Base-by-base conservation (phyloP, 2,113 vertebrate genomes). In the Dasyornis broadbenti region DNA sequence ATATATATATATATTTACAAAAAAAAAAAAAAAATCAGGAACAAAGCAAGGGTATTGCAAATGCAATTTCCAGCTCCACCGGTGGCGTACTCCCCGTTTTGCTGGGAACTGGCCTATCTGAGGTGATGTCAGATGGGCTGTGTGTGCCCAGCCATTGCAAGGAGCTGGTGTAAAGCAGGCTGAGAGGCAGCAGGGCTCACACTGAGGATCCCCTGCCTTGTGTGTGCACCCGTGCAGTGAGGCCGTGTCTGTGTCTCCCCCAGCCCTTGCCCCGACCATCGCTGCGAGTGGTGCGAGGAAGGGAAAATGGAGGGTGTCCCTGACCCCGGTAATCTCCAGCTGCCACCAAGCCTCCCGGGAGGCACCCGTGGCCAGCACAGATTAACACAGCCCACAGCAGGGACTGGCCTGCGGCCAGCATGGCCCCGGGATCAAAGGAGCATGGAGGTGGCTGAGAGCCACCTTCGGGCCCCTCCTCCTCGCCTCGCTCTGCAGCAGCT, bases 221-320 rank as follows among this genome's bases (percentile, higher is more conserved):
- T 31, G 33, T n/a, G 33, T 15, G 37, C 22, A 9, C 21, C 33
- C 22, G 2, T 31, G 19, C 45, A 44, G 0, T 0, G 6, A n/a
- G 56, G 33, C 80, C 21, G 60, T 2, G 30, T 42, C 60, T 84
- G 2, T 35, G 60, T 68, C 6, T 66, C 6, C 52, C 24, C 31
- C 68, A 35, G 37, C 59, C 40, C 37, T 37, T 26, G 17, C 49
- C 70, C 42, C 40, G 50, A 17, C 76, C 80, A 19, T 81, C 0
- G 1, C 65, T 82, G 57, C 0, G 7, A 86, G n/a, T 17, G 52
- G 42, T 42, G 59, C 0, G 3, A 82, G 81, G 81, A 82, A 82
- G 66, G 91, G 89, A 92, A 96, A 95, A 96, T 97, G 91, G 93
- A 96, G 91, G 86, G 66, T 91, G 94, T 94, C 86, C 80, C 95